Evolutionary conservation across 2,113 vertebrate genomes (phyloP).

Genomic region (Bungarus multicinctus): DNA sequence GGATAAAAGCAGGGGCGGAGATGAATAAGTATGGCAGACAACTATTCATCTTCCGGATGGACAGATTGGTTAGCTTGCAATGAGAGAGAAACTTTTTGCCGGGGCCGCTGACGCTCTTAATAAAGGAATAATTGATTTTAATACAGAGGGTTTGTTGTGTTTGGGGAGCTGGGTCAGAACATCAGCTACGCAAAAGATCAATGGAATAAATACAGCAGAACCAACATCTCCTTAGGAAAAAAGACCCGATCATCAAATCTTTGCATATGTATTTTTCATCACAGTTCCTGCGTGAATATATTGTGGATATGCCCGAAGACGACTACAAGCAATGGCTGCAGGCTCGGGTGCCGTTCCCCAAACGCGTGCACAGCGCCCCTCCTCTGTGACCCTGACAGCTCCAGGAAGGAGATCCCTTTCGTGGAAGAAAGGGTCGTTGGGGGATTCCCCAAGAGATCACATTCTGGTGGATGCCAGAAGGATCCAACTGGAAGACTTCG

Average conservation of each 20-base stretch:
- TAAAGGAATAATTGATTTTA: too few species aligned
- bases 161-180: too few species aligned
- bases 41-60: too few species aligned
- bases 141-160: too few species aligned
- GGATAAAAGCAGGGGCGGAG: too few species aligned
- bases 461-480: not conserved
- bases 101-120: too few species aligned
- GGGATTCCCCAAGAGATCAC: not conserved
- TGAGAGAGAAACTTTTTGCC: too few species aligned
- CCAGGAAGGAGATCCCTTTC: too few species aligned
- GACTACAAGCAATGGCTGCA: conserved; percentile 71
- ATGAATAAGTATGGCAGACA: too few species aligned
- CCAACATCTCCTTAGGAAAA: not conserved
- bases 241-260: not conserved
- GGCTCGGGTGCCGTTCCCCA: conserved; percentile 37
- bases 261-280: not conserved
- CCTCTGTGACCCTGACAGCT: not conserved
- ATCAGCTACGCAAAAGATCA: not conserved
- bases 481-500: too few species aligned
- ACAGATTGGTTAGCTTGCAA: too few species aligned
- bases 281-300: conserved; percentile 73
- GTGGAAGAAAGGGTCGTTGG: not conserved
- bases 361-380: conserved; percentile 18
- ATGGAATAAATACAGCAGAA: not conserved
- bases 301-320: conserved; percentile 70